phyloP scores from a whole-genome alignment of 1,140 invertebrate genomes.

The Achatina immaculata region DNA sequence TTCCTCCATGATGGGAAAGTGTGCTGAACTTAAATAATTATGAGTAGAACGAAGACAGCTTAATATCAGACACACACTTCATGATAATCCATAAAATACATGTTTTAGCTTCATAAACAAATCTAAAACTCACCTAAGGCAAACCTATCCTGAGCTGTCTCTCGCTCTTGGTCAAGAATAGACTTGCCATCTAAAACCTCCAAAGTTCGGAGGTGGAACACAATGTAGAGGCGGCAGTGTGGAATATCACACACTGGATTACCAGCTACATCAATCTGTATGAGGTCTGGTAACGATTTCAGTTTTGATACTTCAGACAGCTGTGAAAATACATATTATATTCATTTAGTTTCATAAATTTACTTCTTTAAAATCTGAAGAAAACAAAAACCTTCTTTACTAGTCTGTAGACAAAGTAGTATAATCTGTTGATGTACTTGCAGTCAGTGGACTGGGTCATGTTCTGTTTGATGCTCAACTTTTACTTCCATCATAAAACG shows the following conservation, averaged over 20 bases:
- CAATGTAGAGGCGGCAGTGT: slow-evolving; percentile 62
- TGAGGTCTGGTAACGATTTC: slow-evolving; percentile 64
- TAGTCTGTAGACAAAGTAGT: too few species aligned
- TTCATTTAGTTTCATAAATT: background rate
- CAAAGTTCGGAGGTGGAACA: slow-evolving; percentile 67
- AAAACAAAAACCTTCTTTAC: background rate
- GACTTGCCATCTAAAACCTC: slow-evolving; percentile 62
- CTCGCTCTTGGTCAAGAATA: slow-evolving; percentile 58
- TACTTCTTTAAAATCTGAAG: background rate
- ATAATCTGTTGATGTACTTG: too few species aligned
- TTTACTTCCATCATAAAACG: too few species aligned
- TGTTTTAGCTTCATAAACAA: too few species aligned
- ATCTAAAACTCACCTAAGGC: slow-evolving; percentile 57
- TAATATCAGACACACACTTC: too few species aligned
- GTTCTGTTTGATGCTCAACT: too few species aligned
- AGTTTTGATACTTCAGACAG: slow-evolving; percentile 66
- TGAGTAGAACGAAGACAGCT: too few species aligned
- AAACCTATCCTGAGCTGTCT: slow-evolving; percentile 63
- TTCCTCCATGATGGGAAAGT: too few species aligned
- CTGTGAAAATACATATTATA: slow-evolving; percentile 45
- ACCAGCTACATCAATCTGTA: slow-evolving; percentile 61
- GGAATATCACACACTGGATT: slow-evolving; percentile 65
- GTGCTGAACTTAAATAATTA: too few species aligned
- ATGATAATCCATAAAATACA: too few species aligned
- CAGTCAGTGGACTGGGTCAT: too few species aligned